phyloP scores from a whole-genome alignment of 1,140 invertebrate genomes.

The Rhopalosiphum padi region DNA sequence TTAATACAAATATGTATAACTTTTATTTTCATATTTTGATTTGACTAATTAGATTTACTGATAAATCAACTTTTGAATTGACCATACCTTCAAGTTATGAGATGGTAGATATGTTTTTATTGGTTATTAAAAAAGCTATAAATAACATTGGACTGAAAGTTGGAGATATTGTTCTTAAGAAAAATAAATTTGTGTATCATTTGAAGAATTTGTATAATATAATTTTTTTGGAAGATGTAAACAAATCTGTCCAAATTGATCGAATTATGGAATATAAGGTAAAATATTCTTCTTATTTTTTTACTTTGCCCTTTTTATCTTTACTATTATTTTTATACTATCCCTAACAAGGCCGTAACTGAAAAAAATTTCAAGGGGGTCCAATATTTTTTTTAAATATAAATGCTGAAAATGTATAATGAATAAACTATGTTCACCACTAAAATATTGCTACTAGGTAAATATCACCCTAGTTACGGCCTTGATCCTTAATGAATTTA shows the following conservation, averaged over 20 bases:
- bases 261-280: slow-evolving; percentile 48
- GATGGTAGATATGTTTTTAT: slow-evolving; percentile 46
- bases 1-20: background rate
- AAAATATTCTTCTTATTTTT: background rate
- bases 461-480: no score
- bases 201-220: slow-evolving; percentile 46
- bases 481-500: no score
- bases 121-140: slow-evolving; percentile 12
- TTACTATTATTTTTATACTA: no score
- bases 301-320: background rate
- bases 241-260: slow-evolving; percentile 34
- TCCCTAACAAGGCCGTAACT: no score
- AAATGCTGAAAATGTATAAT: no score
- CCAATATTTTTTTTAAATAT: no score
- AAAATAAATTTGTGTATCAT: slow-evolving; percentile 54
- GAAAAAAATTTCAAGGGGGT: no score
- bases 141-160: slow-evolving; percentile 36
- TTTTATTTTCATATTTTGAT: background rate
- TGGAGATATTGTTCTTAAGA: slow-evolving; percentile 37
- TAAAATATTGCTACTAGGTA: no score
- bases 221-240: slow-evolving; percentile 41
- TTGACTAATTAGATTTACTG: slow-evolving; percentile 37
- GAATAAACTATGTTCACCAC: no score
- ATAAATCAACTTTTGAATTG: slow-evolving; percentile 23
- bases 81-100: slow-evolving; percentile 30